Evolutionary conservation across 2,888 invertebrate genomes (phyloP).

Genomic region (Eupithecia insigniata): DNA sequence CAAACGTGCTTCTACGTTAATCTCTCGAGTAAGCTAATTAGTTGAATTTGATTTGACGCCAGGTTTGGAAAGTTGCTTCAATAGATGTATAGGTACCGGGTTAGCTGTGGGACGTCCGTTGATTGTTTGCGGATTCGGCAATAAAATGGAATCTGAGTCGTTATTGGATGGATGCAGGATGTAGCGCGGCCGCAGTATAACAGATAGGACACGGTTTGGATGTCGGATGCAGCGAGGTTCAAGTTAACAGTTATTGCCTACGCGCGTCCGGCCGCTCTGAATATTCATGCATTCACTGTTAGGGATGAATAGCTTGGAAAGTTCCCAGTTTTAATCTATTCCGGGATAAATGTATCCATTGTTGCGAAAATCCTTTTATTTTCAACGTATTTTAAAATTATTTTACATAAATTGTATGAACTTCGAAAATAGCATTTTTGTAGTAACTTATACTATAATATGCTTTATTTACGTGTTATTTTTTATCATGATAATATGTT

Average conservation of each 20-base stretch:
- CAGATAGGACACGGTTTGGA: constrained; percentile 55
- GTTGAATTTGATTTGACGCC: constrained; percentile 49
- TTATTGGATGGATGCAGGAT: constrained; percentile 32
- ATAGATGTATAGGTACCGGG: constrained; percentile 14
- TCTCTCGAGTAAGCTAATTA: constrained; percentile 54
- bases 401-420: not conserved
- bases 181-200: constrained; percentile 47
- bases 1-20: constrained; percentile 74
- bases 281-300: constrained; percentile 72
- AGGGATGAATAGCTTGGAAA: constrained; percentile 57
- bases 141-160: constrained; percentile 27
- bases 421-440: not conserved
- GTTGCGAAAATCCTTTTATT: constrained; percentile 4
- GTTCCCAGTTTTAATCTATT: constrained; percentile 54
- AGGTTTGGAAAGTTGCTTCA: constrained; percentile 41
- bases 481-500: too few species aligned
- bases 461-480: too few species aligned
- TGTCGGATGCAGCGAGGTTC: constrained; percentile 60
- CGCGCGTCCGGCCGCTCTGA: constrained; percentile 65
- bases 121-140: constrained; percentile 32
- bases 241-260: constrained; percentile 78
- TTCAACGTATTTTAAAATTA: not conserved
- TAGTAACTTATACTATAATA: too few species aligned
- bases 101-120: constrained; percentile 18
- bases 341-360: constrained; percentile 12